Percentiles rank a stretch among this genome's conserved stretches.
Conservation (phyloP, 2,113 vertebrate genomes). For the Stegastes partitus region DNA sequence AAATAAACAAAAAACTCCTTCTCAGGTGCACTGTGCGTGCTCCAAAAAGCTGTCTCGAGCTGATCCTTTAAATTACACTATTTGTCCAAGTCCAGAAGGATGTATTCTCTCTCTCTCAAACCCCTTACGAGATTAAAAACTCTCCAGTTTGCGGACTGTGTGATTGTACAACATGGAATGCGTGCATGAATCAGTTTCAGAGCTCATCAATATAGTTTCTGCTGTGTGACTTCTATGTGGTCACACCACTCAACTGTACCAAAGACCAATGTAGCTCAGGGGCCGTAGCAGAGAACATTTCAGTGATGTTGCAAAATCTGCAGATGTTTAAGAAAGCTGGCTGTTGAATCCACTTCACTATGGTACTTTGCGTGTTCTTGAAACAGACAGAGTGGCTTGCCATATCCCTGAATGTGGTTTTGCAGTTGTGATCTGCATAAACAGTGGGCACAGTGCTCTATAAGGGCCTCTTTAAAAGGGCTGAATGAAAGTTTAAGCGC, state of each 20-base stretch:
- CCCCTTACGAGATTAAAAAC: constrained; percentile 34
- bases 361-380: constrained; percentile 18
- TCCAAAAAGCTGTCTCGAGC: constrained; percentile 18
- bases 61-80: constrained; percentile 25
- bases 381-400: constrained; percentile 32
- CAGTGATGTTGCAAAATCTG: constrained; percentile 14
- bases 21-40: background rate
- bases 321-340: background rate
- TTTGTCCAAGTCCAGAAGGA: constrained; percentile 10
- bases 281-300: background rate
- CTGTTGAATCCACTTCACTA: constrained; percentile 14
- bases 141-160: constrained; percentile 15
- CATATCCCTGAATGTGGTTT: constrained; percentile 31
- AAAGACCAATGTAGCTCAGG: constrained; percentile 8
- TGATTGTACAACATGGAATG: constrained; percentile 32
- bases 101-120: constrained; percentile 8
- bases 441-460: background rate
- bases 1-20: background rate
- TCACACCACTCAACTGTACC: constrained; percentile 43
- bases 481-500: background rate
- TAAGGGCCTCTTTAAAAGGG: background rate
- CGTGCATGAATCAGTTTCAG: constrained; percentile 42
- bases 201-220: constrained; percentile 42
- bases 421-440: constrained; percentile 20
- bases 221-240: constrained; percentile 40